A percentile compares a stretch with the other conserved stretches of the same genome.
Evolutionary conservation across 2,888 invertebrate genomes (phyloP).

Genomic region (Actias luna): DNA sequence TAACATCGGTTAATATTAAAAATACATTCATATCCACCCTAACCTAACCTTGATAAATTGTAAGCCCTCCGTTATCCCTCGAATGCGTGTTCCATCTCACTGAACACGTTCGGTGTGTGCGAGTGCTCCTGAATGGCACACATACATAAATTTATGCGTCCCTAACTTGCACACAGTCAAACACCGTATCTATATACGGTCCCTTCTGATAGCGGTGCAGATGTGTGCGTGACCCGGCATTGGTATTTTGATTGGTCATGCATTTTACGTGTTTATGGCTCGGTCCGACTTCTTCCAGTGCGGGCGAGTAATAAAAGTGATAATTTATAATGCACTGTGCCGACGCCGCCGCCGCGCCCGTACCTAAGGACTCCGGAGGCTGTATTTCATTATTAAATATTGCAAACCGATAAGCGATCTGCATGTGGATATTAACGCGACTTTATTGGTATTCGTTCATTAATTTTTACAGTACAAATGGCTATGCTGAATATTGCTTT

Average conservation of each 20-base stretch:
- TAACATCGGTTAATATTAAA: constrained; percentile 10
- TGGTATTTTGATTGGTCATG: constrained; percentile 83
- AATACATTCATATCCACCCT: constrained; percentile 44
- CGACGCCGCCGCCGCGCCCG: constrained; percentile 20
- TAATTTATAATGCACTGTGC: constrained; percentile 63
- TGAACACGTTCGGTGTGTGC: constrained; percentile 54
- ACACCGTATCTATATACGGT: constrained; percentile 21
- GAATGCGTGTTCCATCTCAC: constrained; percentile 79
- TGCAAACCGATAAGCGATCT: constrained; percentile 48
- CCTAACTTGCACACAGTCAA: constrained; percentile 40
- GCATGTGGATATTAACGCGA: neutral
- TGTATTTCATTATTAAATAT: constrained; percentile 48
- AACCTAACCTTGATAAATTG: constrained; percentile 55
- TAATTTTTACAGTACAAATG: too few species aligned
- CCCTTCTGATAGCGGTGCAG: neutral
- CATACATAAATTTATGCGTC: constrained; percentile 49
- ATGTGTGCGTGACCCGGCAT: constrained; percentile 69
- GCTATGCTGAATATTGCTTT: too few species aligned
- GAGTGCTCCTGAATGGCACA: constrained; percentile 42
- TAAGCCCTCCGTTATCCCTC: constrained; percentile 79
- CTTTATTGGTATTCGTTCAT: neutral
- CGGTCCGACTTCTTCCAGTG: constrained; percentile 59
- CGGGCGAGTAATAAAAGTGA: constrained; percentile 67
- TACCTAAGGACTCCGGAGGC: constrained; percentile 55
- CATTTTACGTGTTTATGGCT: constrained; percentile 80